Base-by-base conservation (phyloP, 2,888 invertebrate genomes). In the Drosophila imparisetae region DNA sequence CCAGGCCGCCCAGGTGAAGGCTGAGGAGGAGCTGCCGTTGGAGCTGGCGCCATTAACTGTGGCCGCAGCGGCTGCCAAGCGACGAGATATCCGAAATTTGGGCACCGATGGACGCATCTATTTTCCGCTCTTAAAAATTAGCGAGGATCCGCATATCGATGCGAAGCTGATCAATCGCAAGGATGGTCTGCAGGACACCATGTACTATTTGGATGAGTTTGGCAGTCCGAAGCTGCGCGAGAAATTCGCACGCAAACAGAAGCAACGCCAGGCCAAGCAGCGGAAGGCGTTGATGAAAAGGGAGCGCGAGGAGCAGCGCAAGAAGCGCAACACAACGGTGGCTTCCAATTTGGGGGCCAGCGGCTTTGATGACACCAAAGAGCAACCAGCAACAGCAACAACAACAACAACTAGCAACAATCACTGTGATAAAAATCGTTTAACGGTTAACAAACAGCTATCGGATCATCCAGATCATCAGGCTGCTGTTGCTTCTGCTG, bases 181-280 rank as follows among this genome's bases (percentile, higher is more conserved):
- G 67, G 93, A 93, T 78, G 93, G 93, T 27, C 86, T 93, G 11
- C 92, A 92, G 69, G 92, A 93, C 60, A 92, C 92, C 50, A 92
- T 93, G 91, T 93, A 93, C 76, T 93, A 92, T 83, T 85, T 93
- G 72, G 93, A 93, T 64, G 93, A 93, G 69, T 92, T 92, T 52
- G 93, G 93, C 8, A 93, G 93, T 75, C 93, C 93, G 5, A 92
- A 92, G 65, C 73, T 93, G 72, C 89, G 92, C 10, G 91, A 92
- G 67, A 93, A 92, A 75, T 93, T 91, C 57, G 92, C 91, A 6
- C 86, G 91, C 21, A 92, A 92, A 72, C 89, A 92, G 66, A 90
- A 91, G 53, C 88, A 89, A 50, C 91, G 89, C n/a, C 86, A 87
- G 72, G 83, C 86, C 72, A 91, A 90, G 55, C 89, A 90, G 73